Conservation (phyloP, 2,113 vertebrate genomes). For the Myocastor coypus region DNA sequence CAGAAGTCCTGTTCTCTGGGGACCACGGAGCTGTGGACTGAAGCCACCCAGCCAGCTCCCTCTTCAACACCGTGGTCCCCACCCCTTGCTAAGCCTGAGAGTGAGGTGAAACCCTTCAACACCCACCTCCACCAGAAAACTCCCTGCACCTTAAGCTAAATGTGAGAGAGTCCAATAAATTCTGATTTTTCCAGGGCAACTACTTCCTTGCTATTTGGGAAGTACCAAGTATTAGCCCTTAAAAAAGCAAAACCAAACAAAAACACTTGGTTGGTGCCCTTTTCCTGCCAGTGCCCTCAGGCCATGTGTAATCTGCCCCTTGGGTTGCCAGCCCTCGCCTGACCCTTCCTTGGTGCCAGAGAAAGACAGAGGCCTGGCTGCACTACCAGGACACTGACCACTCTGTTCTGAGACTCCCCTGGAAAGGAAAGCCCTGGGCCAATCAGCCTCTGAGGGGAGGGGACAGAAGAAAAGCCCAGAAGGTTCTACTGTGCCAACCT, state of each 20-base stretch:
- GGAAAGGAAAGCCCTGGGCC: conserved; percentile 57
- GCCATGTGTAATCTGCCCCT: conserved; percentile 33
- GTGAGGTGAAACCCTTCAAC: background rate
- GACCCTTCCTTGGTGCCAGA: conserved; percentile 63
- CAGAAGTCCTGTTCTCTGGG: background rate
- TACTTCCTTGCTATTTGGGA: conserved; percentile 62
- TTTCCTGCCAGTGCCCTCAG: conserved; percentile 18
- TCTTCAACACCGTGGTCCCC: background rate
- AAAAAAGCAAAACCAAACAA: conserved; percentile 39
- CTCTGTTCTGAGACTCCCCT: conserved; percentile 44
- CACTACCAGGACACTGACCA: conserved; percentile 73
- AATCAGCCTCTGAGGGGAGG: conserved; percentile 50
- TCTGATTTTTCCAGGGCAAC: conserved; percentile 4
- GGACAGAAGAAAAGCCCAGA: conserved; percentile 67
- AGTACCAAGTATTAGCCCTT: conserved; percentile 11
- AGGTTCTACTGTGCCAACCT: conserved; percentile 10
- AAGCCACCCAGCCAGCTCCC: background rate
- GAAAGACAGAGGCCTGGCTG: conserved; percentile 48
- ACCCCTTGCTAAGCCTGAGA: background rate
- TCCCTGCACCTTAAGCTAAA: conserved; percentile 36
- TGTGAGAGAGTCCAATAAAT: conserved; percentile 25
- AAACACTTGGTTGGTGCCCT: conserved; percentile 42
- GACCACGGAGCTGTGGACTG: background rate
- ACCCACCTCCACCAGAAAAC: background rate
- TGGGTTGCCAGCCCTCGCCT: conserved; percentile 52